Evolutionary conservation across 2,797 vertebrate species (phyloP).

Genomic region (Paramormyrops hopkinsi): DNA sequence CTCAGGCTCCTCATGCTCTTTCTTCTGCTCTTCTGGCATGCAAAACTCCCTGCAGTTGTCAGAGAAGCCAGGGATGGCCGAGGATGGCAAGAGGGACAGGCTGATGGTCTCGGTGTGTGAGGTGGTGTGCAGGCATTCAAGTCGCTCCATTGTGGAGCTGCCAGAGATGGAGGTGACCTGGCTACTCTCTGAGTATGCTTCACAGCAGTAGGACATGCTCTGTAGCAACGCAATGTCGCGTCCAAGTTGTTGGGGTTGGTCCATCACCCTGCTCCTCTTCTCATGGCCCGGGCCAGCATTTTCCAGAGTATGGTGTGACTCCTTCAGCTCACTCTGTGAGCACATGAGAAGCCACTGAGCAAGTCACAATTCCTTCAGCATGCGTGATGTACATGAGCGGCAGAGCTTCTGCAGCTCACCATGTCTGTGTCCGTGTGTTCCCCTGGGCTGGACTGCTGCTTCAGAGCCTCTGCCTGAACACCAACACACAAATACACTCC

Average conservation of each 20-base stretch:
- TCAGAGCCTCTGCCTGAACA: constrained; percentile 33
- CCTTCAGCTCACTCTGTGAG: constrained; percentile 54
- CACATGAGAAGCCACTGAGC: not conserved
- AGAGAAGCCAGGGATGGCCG: constrained; percentile 26
- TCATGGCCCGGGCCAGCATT: constrained; percentile 44
- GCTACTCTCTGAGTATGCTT: constrained; percentile 35
- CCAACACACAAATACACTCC: not conserved
- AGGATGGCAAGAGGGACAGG: constrained; percentile 38
- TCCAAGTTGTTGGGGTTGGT: constrained; percentile 24
- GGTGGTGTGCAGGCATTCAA: constrained; percentile 35
- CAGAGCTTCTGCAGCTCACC: constrained; percentile 35
- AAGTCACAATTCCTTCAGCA: not conserved
- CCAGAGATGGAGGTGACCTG: constrained; percentile 28
- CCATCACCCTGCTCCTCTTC: constrained; percentile 44
- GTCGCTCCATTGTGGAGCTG: not conserved
- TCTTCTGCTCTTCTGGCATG: constrained; percentile 24
- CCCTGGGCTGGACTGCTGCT: constrained; percentile 19
- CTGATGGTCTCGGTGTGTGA: constrained; percentile 43
- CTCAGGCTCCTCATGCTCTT: constrained; percentile 24
- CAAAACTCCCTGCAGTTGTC: constrained; percentile 45
- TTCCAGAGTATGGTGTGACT: constrained; percentile 62
- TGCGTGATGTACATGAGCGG: not conserved
- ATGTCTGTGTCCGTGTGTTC: constrained; percentile 25
- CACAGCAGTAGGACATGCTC: constrained; percentile 29
- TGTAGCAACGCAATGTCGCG: constrained; percentile 19